Conservation (phyloP, 2,888 invertebrate genomes). For the Loripinus fragilis region DNA sequence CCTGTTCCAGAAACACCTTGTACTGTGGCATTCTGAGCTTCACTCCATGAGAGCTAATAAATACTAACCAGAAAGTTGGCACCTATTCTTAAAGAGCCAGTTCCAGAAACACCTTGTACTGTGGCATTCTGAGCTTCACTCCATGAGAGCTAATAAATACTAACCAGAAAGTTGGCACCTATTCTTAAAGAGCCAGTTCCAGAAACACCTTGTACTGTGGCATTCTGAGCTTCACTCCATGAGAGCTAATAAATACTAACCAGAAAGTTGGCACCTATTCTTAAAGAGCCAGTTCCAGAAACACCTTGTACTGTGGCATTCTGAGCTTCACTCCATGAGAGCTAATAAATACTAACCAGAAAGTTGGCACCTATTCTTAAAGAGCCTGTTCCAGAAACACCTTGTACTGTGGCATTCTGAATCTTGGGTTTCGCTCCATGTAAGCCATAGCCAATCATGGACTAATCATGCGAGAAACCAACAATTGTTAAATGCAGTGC, state of each 20-base stretch:
- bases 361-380: slow-evolving; percentile 96
- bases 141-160: slow-evolving; percentile 33
- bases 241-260: slow-evolving; percentile 83
- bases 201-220: slow-evolving; percentile 93
- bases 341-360: slow-evolving; percentile 85
- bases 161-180: slow-evolving; percentile 93
- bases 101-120: slow-evolving; percentile 96
- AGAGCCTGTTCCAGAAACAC: slow-evolving; percentile 99
- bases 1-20: slow-evolving; percentile 99
- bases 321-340: slow-evolving; percentile 80
- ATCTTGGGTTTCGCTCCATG: neutral
- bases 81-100: slow-evolving; percentile 97
- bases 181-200: slow-evolving; percentile 98
- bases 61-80: slow-evolving; percentile 91
- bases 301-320: slow-evolving; percentile 91
- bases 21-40: slow-evolving; percentile 88
- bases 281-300: slow-evolving; percentile 98
- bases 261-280: slow-evolving; percentile 95
- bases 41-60: too few relatives aligned
- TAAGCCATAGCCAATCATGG: too few relatives aligned
- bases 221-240: slow-evolving; percentile 84
- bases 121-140: slow-evolving; percentile 80
- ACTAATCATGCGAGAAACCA: too few relatives aligned
- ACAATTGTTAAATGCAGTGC: too few relatives aligned
- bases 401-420: slow-evolving; percentile 89